phyloP scores from a whole-genome alignment of 2,113 vertebrate genomes.

The Neofelis nebulosa region DNA sequence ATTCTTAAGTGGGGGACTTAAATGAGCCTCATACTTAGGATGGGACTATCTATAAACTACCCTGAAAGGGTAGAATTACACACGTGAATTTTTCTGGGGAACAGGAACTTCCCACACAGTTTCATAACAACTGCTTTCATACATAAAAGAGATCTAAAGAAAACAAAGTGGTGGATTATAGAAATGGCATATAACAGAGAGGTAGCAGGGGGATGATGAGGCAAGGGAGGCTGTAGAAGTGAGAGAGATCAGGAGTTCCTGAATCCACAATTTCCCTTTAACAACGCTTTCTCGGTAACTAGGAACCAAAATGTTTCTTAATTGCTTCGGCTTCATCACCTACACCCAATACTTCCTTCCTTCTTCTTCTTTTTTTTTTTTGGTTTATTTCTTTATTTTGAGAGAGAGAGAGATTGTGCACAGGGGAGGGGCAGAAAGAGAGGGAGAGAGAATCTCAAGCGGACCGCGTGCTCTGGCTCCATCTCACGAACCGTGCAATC shows the following conservation, averaged over 20 bases:
- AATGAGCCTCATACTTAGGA: not conserved
- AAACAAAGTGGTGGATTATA: not conserved
- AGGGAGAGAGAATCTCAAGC: no score
- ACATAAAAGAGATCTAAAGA: slow-evolving; percentile 8
- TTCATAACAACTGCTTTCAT: slow-evolving; percentile 30
- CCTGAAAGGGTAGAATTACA: not conserved
- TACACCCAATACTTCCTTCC: not conserved
- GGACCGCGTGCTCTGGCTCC: no score
- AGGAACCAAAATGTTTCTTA: not conserved
- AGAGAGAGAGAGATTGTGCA: no score
- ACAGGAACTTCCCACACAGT: not conserved
- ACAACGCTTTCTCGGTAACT: not conserved
- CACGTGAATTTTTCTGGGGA: not conserved
- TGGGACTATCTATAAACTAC: not conserved
- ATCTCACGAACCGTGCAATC: no score
- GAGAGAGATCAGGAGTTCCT: not conserved
- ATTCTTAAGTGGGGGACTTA: not conserved
- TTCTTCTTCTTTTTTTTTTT: no score
- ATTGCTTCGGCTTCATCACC: not conserved
- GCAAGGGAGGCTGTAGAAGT: not conserved
- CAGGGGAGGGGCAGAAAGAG: no score
- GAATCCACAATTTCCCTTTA: not conserved
- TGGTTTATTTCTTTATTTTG: no score
- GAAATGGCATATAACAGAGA: not conserved
- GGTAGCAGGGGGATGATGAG: not conserved